phyloP scores from a whole-genome alignment of 1,140 invertebrate genomes.

The Vanessa tameamea region DNA sequence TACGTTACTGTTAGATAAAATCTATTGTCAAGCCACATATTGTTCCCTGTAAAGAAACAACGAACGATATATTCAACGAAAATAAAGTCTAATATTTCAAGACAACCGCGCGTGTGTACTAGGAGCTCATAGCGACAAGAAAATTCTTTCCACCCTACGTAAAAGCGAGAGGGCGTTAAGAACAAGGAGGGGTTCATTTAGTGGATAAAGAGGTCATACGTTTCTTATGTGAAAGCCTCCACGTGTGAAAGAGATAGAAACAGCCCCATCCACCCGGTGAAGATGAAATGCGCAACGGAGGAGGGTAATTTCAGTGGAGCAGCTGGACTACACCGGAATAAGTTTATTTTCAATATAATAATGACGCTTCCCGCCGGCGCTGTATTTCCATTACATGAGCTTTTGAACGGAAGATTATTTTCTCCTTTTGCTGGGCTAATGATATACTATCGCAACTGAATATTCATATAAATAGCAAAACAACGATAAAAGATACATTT shows the following conservation, averaged over 20 bases:
- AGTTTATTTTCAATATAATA: slow-evolving; percentile 62
- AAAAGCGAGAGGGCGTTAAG: slow-evolving; percentile 17
- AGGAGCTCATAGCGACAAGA: slow-evolving; percentile 26
- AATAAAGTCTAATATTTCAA: slow-evolving; percentile 17
- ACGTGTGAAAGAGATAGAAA: slow-evolving; percentile 38
- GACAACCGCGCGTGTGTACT: slow-evolving; percentile 21
- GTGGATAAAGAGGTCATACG: slow-evolving; percentile 18
- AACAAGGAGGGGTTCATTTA: slow-evolving; percentile 17
- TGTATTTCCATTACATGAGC: slow-evolving; percentile 35
- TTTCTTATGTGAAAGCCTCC: slow-evolving; percentile 19
- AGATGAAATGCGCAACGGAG: slow-evolving; percentile 51
- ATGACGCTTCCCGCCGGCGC: slow-evolving; percentile 42
- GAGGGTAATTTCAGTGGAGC: slow-evolving; percentile 47
- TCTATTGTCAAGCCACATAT: background rate
- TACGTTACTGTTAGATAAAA: background rate
- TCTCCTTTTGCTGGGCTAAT: slow-evolving; percentile 15
- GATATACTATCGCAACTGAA: background rate
- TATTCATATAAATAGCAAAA: background rate
- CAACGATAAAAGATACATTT: background rate
- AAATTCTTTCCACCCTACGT: slow-evolving; percentile 12
- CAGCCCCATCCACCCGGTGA: slow-evolving; percentile 26
- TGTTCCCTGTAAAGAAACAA: background rate
- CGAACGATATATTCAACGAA: no score
- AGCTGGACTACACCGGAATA: slow-evolving; percentile 47
- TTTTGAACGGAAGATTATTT: slow-evolving; percentile 27